Evolutionary conservation across 2,797 vertebrate species (phyloP).

Genomic region (Oophaga sylvatica): DNA sequence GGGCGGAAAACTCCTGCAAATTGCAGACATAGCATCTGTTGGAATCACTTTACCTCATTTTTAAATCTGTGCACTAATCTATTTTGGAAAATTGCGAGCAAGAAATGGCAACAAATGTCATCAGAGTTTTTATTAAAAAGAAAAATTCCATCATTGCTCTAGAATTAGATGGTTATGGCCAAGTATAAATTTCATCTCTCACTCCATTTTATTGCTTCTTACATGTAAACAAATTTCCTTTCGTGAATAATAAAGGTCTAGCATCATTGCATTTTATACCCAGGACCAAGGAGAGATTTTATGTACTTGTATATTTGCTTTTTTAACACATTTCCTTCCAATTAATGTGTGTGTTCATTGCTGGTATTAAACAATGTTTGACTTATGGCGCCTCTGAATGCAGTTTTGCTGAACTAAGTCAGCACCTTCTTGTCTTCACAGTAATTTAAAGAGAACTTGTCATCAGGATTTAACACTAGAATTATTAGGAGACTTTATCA

Average conservation of each 20-base stretch:
- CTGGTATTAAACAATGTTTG: neutral
- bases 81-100: constrained; percentile 10
- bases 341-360: constrained; percentile 26
- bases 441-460: neutral
- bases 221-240: constrained; percentile 43
- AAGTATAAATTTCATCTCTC: neutral
- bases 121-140: constrained; percentile 39
- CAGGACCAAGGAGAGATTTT: constrained; percentile 30
- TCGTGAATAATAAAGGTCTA: constrained; percentile 5
- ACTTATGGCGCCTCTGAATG: neutral
- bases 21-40: constrained; percentile 16
- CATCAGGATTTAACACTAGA: neutral
- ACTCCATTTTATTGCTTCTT: constrained; percentile 40
- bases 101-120: constrained; percentile 1
- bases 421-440: neutral
- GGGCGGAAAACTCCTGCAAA: neutral
- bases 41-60: constrained; percentile 11
- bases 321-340: constrained; percentile 18
- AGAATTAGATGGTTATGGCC: constrained; percentile 15
- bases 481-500: too few relatives aligned
- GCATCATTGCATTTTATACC: constrained; percentile 15
- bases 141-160: constrained; percentile 7
- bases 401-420: too few relatives aligned
- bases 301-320: constrained; percentile 25
- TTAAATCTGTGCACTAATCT: constrained; percentile 17